Percentiles rank a stretch among this genome's conserved stretches.
phyloP scores from a whole-genome alignment of 2,888 invertebrate genomes.

The Chymomyza amoena region DNA sequence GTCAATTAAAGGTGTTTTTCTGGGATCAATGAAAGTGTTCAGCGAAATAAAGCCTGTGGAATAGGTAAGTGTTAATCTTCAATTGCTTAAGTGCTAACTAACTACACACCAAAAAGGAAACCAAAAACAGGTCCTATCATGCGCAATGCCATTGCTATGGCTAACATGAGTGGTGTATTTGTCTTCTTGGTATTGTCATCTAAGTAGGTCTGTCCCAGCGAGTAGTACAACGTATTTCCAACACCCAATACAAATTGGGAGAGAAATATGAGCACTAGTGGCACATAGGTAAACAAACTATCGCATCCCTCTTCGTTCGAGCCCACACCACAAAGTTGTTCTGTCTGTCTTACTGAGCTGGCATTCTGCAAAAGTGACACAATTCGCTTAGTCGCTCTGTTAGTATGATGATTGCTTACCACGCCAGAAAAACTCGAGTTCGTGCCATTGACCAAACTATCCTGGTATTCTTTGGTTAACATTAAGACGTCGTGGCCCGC shows the following conservation, averaged over 20 bases:
- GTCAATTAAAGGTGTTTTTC: slow-evolving; percentile 81
- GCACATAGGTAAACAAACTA: slow-evolving; percentile 79
- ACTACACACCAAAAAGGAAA: slow-evolving; percentile 80
- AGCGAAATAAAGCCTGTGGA: slow-evolving; percentile 77
- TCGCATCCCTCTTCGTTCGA: slow-evolving; percentile 78
- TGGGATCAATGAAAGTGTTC: slow-evolving; percentile 82
- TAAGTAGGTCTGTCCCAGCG: slow-evolving; percentile 84
- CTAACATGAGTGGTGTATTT: slow-evolving; percentile 82
- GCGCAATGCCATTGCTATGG: slow-evolving; percentile 77
- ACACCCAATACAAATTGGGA: slow-evolving; percentile 86
- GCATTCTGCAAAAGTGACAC: slow-evolving; percentile 47
- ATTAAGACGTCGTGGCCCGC: slow-evolving; percentile 80
- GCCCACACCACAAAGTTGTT: slow-evolving; percentile 66
- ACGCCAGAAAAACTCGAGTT: slow-evolving; percentile 28
- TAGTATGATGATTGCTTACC: slow-evolving; percentile 51
- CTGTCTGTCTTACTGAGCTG: slow-evolving; percentile 41
- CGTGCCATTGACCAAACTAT: slow-evolving; percentile 37
- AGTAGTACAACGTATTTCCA: slow-evolving; percentile 84
- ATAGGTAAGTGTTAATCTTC: not conserved
- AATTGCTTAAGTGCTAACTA: not conserved
- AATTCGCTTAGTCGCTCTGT: too few relatives aligned
- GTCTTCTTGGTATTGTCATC: slow-evolving; percentile 85
- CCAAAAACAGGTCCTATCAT: slow-evolving; percentile 81
- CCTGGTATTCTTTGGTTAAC: slow-evolving; percentile 77
- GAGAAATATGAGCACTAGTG: slow-evolving; percentile 82